phyloP scores from a whole-genome alignment of 2,113 vertebrate species.

The Brachionichthys hirsutus region DNA sequence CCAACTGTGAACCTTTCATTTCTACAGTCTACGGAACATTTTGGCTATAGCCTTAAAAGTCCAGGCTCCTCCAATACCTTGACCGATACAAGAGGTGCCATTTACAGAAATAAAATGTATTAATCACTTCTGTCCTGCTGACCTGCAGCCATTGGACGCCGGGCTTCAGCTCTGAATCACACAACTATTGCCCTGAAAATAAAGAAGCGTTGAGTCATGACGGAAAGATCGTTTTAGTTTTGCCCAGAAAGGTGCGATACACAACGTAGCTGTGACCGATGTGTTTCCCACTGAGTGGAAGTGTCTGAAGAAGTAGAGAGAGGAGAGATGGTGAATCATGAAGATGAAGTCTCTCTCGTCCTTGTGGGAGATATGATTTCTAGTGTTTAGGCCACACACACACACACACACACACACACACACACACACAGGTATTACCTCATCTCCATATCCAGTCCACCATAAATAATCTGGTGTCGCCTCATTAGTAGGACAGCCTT shows the following conservation, averaged over 20 bases:
- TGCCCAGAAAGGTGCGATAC: constrained; percentile 14
- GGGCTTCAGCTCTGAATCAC: constrained; percentile 16
- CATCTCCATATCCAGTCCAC: constrained; percentile 70
- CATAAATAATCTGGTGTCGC: constrained; percentile 71
- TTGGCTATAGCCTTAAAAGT: constrained; percentile 2
- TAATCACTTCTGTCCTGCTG: constrained; percentile 14
- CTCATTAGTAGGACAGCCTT: constrained; percentile 74
- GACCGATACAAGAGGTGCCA: too few relatives aligned
- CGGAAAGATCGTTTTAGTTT: constrained; percentile 5
- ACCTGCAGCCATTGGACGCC: constrained; percentile 15
- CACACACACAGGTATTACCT: constrained; percentile 46
- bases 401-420: constrained; percentile 8
- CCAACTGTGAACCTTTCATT: constrained; percentile 20
- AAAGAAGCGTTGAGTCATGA: constrained; percentile 39
- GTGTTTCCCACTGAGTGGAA: background rate
- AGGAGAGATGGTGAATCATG: constrained; percentile 19
- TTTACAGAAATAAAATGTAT: background rate
- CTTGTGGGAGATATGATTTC: constrained; percentile 20
- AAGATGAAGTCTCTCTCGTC: constrained; percentile 23
- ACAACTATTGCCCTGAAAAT: constrained; percentile 4
- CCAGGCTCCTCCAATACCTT: too few relatives aligned
- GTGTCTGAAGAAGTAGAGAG: constrained; percentile 14
- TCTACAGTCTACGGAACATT: background rate
- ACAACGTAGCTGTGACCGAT: constrained; percentile 11
- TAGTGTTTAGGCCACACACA: constrained; percentile 14